A percentile compares a stretch with the other conserved stretches of the same genome.
Conservation (phyloP, 2,888 invertebrate species). For the Himalopsyche kuldschensis region DNA sequence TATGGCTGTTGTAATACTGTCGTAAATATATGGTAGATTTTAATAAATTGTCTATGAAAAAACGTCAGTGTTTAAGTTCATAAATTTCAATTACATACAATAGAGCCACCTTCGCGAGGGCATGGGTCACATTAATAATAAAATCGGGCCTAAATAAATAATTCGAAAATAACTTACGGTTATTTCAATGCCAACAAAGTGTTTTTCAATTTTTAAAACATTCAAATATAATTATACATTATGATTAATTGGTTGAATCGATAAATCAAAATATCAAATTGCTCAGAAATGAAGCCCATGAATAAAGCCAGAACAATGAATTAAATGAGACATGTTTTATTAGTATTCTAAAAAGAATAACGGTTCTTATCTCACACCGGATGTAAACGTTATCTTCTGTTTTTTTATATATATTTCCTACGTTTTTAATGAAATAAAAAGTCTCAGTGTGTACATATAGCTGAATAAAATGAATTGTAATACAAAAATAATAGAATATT, state of each 20-base stretch:
- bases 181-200: neutral
- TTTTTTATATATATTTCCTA: too few relatives aligned
- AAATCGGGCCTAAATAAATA: constrained; percentile 1
- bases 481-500: too few relatives aligned
- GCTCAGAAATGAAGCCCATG: neutral
- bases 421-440: too few relatives aligned
- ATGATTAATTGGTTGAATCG: neutral
- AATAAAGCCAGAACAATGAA: neutral
- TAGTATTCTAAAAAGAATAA: too few relatives aligned
- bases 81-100: constrained; percentile 36
- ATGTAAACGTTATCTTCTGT: too few relatives aligned
- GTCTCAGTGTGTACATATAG: too few relatives aligned
- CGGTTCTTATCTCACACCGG: too few relatives aligned
- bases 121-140: constrained; percentile 25
- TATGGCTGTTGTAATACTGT: neutral
- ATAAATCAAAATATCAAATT: neutral
- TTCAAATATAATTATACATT: neutral
- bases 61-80: constrained; percentile 23
- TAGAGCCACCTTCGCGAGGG: constrained; percentile 28
- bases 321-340: too few relatives aligned
- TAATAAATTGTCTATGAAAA: constrained; percentile 31
- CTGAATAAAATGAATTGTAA: too few relatives aligned
- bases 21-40: neutral
- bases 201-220: neutral
- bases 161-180: neutral